Conservation (phyloP, 1,140 invertebrate species). For the Temnothorax nylanderi region DNA sequence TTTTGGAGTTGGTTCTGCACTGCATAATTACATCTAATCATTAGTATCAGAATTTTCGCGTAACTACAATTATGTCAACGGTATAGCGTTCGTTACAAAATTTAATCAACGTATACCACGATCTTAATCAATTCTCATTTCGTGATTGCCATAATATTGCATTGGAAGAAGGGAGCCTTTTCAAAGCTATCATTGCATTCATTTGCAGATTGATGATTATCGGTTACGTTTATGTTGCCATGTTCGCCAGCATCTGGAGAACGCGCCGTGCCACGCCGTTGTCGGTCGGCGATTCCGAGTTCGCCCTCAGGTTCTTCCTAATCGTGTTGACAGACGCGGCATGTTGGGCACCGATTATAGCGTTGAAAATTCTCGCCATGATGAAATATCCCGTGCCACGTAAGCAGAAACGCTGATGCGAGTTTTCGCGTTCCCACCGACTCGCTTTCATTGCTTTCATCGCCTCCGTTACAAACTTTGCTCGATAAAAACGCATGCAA, state of each 20-base stretch:
- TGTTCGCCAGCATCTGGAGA: constrained; percentile 89
- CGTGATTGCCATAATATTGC: constrained; percentile 34
- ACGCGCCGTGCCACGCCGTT: constrained; percentile 88
- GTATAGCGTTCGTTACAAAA: constrained; percentile 11
- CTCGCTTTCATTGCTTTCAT: not conserved
- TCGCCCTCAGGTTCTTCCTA: constrained; percentile 91
- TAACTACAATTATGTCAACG: not conserved
- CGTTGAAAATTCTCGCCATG: constrained; percentile 89
- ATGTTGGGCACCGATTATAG: constrained; percentile 92
- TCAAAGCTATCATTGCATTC: constrained; percentile 43
- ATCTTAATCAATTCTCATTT: constrained; percentile 34
- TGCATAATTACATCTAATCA: not conserved
- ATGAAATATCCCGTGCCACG: constrained; percentile 82
- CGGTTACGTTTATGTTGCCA: constrained; percentile 87
- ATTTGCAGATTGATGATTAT: constrained; percentile 88
- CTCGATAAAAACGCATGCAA: not conserved
- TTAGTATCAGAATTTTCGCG: constrained; percentile 2
- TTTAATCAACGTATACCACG: constrained; percentile 22
- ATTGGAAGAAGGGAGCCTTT: constrained; percentile 9
- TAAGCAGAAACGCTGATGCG: constrained; percentile 67
- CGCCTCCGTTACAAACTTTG: not conserved
- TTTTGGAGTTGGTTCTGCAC: not conserved
- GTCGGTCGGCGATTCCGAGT: constrained; percentile 88
- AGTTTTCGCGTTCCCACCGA: not conserved
- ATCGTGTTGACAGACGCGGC: constrained; percentile 91